Base-by-base conservation (phyloP, 37 sponge, comb jelly and placozoan genomes). In the Aplysina aerophoba region DNA sequence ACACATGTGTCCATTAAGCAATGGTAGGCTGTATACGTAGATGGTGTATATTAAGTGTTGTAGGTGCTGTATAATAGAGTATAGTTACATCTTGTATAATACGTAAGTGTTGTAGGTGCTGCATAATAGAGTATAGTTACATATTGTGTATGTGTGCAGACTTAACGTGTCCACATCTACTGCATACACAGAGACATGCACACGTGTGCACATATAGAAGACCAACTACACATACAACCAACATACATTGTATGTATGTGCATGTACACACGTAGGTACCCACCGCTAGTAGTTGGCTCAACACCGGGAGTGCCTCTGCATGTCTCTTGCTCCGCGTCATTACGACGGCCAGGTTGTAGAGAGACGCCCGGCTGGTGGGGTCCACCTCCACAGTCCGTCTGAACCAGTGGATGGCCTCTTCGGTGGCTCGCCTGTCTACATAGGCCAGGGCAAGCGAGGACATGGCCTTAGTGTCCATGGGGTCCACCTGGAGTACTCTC, bases 331-430 rank as follows among this genome's bases (percentile, higher is more conserved):
- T 75, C 21, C 54, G 39, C 41, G 37, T 75, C n/a, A 75, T 39
- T 53, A 75, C 41, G 54, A 75, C 54, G 2, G 78, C 78, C 21
- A 36, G 37, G 78, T 75, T 75, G 54, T 75, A 75, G 22, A 40
- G 53, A 15, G 78, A 24, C 1, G 78, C 37, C n/a, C 78, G 44
- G 8, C 33, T 30, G 15, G 78, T 36, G 4, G 78, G 78, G 37
- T 75, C 78, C 33, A 63, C 41, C 16, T 38, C 75, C n/a, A 73
- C 27, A 22, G 77, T 44, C 53, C 34, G 82, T 30, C 57, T 44
- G 14, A 79, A 85, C 85, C 85, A 85, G 21, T 2, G 31, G 4
- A 36, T 50, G 6, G 87, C 87, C 80, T 78, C 58, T 22, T 79
- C 80, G 24, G 22, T 25, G 14, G 79, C 50, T 4, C 63, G 37